These are phyloP conservation scores for Microctonus brassicae DNA, from an alignment of 2,888 invertebrate genomes.

Conservation along the genomic window DNA sequence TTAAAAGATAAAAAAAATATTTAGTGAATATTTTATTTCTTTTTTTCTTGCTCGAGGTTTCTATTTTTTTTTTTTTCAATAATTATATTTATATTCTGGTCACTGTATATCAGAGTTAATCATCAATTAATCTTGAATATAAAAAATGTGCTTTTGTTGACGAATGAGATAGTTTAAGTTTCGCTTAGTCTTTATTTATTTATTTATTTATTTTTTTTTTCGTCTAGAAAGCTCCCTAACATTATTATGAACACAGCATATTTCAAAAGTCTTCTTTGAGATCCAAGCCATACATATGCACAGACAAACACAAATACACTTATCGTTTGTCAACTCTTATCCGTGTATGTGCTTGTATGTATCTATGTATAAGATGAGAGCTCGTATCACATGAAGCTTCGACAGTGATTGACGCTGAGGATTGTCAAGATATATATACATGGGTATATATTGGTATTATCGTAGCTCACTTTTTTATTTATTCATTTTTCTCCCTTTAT, in stretches of 20 bases:
- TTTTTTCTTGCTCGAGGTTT: not conserved
- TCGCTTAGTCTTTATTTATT: no score
- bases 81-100: not conserved
- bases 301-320: not conserved
- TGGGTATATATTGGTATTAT: not conserved
- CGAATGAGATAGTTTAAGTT: not conserved
- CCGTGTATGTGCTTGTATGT: no score
- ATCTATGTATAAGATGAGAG: not conserved
- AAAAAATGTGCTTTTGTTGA: not conserved
- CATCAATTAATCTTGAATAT: no score
- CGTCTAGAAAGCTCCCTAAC: not conserved
- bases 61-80: no score
- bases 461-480: not conserved
- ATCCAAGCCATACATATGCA: conserved; percentile 21
- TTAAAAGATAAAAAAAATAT: not conserved
- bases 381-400: conserved; percentile 12
- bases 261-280: not conserved
- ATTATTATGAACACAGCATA: not conserved
- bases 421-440: not conserved
- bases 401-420: conserved; percentile 32
- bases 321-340: conserved; percentile 34
- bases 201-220: not conserved
- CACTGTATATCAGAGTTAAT: no score
- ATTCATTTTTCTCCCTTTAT: no score
- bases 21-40: not conserved